phyloP scores from a whole-genome alignment of 2,888 invertebrate species.

The Tenthredo livida region DNA sequence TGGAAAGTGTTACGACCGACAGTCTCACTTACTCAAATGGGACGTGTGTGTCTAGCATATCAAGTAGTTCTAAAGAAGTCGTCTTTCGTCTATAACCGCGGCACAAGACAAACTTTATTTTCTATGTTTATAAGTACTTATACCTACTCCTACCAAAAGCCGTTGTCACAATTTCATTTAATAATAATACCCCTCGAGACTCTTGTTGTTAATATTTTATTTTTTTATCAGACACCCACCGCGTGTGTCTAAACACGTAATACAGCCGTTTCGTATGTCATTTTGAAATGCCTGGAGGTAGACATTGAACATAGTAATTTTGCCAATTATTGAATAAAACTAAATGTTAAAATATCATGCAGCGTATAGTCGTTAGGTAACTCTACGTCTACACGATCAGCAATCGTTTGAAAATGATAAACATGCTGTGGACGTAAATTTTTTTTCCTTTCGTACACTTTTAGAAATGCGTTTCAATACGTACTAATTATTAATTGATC shows the following conservation, averaged over 20 bases:
- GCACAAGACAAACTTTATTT: not conserved
- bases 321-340: not conserved
- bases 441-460: not conserved
- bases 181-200: no score
- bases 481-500: not conserved
- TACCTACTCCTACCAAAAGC: not conserved
- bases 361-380: not conserved
- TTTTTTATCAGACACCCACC: not conserved
- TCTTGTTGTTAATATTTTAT: not conserved
- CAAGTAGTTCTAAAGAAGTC: not conserved
- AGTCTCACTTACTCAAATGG: constrained; percentile 44
- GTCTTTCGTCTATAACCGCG: not conserved
- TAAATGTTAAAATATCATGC: not conserved
- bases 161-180: not conserved
- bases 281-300: not conserved
- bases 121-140: not conserved
- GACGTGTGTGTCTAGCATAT: constrained; percentile 34
- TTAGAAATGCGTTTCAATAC: not conserved
- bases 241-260: not conserved
- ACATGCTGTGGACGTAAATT: not conserved
- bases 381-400: not conserved
- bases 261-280: not conserved
- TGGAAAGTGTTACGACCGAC: constrained; percentile 47
- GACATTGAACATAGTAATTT: not conserved
- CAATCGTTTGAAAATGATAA: not conserved